Conservation (phyloP, 2,113 vertebrate species). For the Plestiodon gilberti region DNA sequence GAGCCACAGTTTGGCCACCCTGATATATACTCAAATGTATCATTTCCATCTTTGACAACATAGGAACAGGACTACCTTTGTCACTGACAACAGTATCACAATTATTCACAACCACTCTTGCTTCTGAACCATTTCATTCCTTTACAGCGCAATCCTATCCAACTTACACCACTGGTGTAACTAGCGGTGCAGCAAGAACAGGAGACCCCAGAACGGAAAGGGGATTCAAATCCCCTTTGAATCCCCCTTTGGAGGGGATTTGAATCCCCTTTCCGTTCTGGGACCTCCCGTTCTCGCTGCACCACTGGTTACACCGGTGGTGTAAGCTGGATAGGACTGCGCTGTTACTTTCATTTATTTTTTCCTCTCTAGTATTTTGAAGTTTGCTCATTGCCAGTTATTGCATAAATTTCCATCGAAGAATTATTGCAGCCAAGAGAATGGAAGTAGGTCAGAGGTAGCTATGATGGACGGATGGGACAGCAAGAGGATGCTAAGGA, state of each 20-base stretch:
- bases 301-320: too few species aligned
- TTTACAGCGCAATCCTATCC: too few species aligned
- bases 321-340: too few species aligned
- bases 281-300: too few species aligned
- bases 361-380: neutral
- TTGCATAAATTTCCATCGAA: conserved; percentile 33
- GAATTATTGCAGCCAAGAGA: conserved; percentile 42
- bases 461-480: neutral
- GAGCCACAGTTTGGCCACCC: too few species aligned
- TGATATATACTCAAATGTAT: too few species aligned
- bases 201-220: too few species aligned
- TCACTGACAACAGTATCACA: neutral
- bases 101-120: neutral
- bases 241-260: too few species aligned
- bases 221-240: too few species aligned
- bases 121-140: neutral
- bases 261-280: too few species aligned
- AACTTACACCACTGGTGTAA: too few species aligned
- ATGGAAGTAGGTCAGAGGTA: conserved; percentile 8
- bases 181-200: too few species aligned
- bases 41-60: neutral
- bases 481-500: neutral
- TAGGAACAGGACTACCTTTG: neutral
- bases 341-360: neutral
- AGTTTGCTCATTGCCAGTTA: conserved; percentile 11